A percentile compares a stretch with the other conserved stretches of the same genome.
These are phyloP conservation scores for Melangyna quadrimaculata DNA, from an alignment of 2,888 invertebrate genomes.

Conservation along the genomic window DNA sequence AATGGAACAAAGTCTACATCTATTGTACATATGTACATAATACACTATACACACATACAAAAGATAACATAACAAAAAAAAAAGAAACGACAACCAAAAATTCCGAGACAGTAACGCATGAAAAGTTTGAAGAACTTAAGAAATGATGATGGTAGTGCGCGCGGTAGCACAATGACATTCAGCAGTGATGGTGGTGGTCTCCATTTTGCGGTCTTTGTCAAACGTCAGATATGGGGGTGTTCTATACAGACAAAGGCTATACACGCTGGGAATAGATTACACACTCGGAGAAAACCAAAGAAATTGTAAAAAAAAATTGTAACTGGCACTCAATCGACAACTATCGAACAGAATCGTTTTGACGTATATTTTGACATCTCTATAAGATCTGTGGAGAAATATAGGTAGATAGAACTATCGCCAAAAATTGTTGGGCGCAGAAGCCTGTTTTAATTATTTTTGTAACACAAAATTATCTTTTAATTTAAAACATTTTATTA, in stretches of 20 bases:
- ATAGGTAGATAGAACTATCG: too few relatives aligned
- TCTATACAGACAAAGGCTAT: slow-evolving; percentile 25
- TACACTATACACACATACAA: not conserved
- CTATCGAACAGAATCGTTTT: not conserved
- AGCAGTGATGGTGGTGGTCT: slow-evolving; percentile 16
- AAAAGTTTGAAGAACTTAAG: slow-evolving; percentile 62
- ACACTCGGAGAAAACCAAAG: not conserved
- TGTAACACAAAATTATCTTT: too few relatives aligned
- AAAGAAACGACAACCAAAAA: slow-evolving; percentile 33
- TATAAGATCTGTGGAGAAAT: too few relatives aligned
- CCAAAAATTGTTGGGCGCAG: too few relatives aligned
- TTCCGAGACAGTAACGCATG: slow-evolving; percentile 64
- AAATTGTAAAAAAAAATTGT: not conserved
- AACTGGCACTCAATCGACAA: too few relatives aligned
- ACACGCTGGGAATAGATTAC: not conserved
- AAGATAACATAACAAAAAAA: slow-evolving; percentile 13
- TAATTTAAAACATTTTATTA: too few relatives aligned
- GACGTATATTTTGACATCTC: not conserved
- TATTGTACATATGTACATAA: not conserved
- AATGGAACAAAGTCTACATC: slow-evolving; percentile 34
- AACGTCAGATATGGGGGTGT: slow-evolving; percentile 52
- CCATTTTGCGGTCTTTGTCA: slow-evolving; percentile 32
- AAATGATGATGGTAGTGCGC: not conserved
- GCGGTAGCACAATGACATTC: not conserved
- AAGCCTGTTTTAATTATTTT: too few relatives aligned